These are phyloP conservation scores for Neoarius graeffei DNA, from an alignment of 2,113 vertebrate species.

Conservation along the genomic window DNA sequence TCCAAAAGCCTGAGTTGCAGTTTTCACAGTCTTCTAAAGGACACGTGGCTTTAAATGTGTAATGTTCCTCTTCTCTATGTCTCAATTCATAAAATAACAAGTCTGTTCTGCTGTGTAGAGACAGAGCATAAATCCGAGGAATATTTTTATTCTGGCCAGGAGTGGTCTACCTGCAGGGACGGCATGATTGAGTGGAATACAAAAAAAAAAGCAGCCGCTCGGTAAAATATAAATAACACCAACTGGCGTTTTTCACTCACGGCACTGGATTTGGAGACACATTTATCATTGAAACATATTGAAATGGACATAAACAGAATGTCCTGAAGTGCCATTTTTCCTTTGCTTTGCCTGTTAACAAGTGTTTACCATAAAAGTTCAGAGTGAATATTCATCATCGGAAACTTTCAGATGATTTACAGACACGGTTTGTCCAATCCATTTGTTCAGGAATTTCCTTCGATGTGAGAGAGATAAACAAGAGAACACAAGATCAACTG, in stretches of 20 bases:
- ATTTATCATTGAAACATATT: not conserved
- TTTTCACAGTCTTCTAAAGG: not conserved
- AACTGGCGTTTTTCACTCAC: not conserved
- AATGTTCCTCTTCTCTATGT: not conserved
- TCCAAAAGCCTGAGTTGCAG: not conserved
- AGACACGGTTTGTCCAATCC: not conserved
- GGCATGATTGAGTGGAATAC: not conserved
- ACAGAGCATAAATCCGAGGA: slow-evolving; percentile 4
- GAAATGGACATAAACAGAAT: not conserved
- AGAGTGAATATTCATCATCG: slow-evolving; percentile 17
- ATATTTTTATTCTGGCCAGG: not conserved
- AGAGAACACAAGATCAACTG: not conserved
- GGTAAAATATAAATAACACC: not conserved
- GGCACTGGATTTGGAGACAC: not conserved
- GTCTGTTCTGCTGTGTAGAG: not conserved
- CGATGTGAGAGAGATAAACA: not conserved
- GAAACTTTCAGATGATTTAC: not conserved
- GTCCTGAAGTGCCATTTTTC: not conserved
- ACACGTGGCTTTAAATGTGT: not conserved
- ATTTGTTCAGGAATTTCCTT: not conserved
- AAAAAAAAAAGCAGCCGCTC: not conserved
- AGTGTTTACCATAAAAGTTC: not conserved
- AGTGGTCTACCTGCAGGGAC: not conserved
- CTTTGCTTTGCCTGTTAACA: slow-evolving; percentile 1
- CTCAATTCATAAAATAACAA: slow-evolving; percentile 16